Evolutionary conservation across 2,888 invertebrate genomes (phyloP).

Genomic region (Drosophila helvetica): DNA sequence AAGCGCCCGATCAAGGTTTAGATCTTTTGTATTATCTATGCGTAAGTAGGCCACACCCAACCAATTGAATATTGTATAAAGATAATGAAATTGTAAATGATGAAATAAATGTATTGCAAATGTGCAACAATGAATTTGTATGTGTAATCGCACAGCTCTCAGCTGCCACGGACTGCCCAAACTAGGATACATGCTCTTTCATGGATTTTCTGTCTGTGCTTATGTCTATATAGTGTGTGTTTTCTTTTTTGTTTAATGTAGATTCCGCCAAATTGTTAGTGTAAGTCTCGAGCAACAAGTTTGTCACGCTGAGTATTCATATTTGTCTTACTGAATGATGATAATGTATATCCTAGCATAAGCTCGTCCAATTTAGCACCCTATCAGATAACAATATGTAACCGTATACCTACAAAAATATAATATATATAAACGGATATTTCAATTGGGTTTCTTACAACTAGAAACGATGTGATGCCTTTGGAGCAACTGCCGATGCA

Average conservation of each 20-base stretch:
- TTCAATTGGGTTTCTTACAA: conserved; percentile 32
- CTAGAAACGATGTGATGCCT: conserved; percentile 19
- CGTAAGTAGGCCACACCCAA: conserved; percentile 42
- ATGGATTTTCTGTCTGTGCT: not conserved
- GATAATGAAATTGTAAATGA: conserved; percentile 38
- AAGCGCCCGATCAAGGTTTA: conserved; percentile 6
- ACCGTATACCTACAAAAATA: conserved; percentile 33
- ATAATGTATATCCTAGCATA: conserved; percentile 13
- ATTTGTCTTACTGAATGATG: not conserved
- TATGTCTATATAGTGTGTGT: not conserved
- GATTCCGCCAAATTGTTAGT: not conserved
- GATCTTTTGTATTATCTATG: conserved; percentile 42
- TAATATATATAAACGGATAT: conserved; percentile 32
- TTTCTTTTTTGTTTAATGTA: too few relatives aligned
- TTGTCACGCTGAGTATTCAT: conserved; percentile 23
- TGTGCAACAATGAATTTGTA: conserved; percentile 11
- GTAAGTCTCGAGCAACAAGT: conserved; percentile 6
- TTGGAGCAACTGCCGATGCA: conserved; percentile 33
- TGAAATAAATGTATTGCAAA: conserved; percentile 36
- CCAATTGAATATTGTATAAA: conserved; percentile 34
- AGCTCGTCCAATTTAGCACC: conserved; percentile 7
- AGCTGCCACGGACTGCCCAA: not conserved
- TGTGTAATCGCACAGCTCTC: conserved; percentile 1
- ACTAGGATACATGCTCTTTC: not conserved
- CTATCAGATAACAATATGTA: conserved; percentile 7